Percentiles rank a stretch among this genome's conserved stretches.
Evolutionary conservation across 2,797 vertebrate species (phyloP).

Genomic region (Melopsittacus undulatus): DNA sequence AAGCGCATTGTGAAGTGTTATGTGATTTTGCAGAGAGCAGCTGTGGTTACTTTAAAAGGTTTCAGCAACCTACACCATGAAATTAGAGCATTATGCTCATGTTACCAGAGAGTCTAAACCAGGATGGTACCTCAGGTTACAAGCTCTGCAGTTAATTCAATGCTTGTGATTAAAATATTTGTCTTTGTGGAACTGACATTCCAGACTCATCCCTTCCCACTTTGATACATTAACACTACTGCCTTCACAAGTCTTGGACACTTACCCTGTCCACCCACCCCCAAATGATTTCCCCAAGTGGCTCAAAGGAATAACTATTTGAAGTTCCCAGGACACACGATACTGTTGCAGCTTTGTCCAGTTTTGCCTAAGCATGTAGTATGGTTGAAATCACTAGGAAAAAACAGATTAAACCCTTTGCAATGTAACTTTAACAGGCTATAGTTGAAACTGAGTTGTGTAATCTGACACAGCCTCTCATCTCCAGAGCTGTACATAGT

Average conservation of each 20-base stretch:
- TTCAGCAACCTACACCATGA: background rate
- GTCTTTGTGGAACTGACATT: background rate
- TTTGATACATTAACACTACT: background rate
- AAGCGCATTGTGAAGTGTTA: background rate
- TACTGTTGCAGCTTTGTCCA: background rate
- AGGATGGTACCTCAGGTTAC: background rate
- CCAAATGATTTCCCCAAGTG: background rate
- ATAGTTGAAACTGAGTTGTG: background rate
- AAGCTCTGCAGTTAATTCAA: background rate
- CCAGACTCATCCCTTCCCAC: background rate
- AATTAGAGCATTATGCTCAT: conserved; percentile 9
- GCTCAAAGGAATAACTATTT: background rate
- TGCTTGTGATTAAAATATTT: background rate
- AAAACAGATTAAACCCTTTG: background rate
- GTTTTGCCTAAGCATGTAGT: background rate
- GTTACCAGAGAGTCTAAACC: conserved; percentile 13
- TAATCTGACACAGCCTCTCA: background rate
- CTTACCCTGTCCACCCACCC: rapidly evolving
- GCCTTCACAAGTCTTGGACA: background rate
- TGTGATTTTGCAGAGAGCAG: conserved; percentile 1
- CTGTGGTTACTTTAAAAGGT: conserved; percentile 40
- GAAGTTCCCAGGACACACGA: background rate
- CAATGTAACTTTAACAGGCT: background rate
- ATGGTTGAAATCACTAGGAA: background rate
- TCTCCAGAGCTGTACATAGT: background rate